Conservation (phyloP, 2,113 vertebrate genomes). For the Nothoprocta pentlandii region DNA sequence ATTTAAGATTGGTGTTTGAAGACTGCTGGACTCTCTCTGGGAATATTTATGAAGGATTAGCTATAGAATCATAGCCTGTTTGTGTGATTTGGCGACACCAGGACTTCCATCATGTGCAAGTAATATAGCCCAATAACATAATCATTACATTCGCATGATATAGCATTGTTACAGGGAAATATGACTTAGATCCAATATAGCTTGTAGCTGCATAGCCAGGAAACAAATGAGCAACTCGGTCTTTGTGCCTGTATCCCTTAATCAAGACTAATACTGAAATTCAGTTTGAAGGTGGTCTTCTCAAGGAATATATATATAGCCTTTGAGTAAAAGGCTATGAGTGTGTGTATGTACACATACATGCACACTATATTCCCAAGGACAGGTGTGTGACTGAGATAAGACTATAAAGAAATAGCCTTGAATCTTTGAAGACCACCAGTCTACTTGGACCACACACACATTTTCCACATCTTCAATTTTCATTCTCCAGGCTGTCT, state of each 20-base stretch:
- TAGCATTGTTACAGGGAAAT: neutral
- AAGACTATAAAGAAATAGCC: neutral
- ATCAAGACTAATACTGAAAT: neutral
- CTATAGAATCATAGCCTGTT: neutral
- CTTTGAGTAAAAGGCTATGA: neutral
- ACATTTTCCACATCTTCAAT: neutral
- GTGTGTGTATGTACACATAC: neutral
- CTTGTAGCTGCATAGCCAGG: neutral
- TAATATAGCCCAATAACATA: neutral
- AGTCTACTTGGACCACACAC: neutral
- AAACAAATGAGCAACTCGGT: neutral
- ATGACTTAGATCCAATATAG: neutral
- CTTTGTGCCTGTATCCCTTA: neutral
- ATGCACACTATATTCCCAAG: neutral
- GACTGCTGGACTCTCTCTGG: neutral
- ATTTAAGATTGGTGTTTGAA: neutral
- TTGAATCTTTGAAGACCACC: neutral
- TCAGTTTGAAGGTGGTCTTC: neutral
- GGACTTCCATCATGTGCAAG: neutral
- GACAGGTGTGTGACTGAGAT: neutral
- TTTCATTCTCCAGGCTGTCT: neutral
- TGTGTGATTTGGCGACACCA: neutral
- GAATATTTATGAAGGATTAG: slow-evolving; percentile 6
- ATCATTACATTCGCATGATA: neutral
- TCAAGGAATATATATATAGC: neutral